Evolutionary conservation across 2,888 invertebrate species (phyloP).

Genomic region (Philereme transversata): DNA sequence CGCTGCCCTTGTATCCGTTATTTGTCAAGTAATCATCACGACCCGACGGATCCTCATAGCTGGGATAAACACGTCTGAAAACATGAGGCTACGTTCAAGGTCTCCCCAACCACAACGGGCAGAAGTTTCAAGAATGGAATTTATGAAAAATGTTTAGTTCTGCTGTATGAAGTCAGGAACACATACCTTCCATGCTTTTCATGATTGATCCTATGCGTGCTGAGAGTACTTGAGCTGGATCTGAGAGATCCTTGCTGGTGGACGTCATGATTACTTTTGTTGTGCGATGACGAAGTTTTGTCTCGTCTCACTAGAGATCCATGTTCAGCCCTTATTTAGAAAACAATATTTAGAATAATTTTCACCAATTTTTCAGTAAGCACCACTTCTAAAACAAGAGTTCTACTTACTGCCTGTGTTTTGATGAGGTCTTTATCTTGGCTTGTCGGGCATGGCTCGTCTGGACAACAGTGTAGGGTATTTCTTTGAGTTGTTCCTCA

Average conservation of each 20-base stretch:
- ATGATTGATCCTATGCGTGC: slow-evolving; percentile 80
- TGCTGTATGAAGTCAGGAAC: not conserved
- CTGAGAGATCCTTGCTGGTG: slow-evolving; percentile 83
- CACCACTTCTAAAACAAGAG: not conserved
- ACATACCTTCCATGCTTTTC: slow-evolving; percentile 76
- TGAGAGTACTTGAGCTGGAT: slow-evolving; percentile 84
- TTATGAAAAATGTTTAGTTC: not conserved
- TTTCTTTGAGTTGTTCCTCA: slow-evolving; percentile 93
- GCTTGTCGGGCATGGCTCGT: slow-evolving; percentile 86
- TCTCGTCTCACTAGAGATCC: slow-evolving; percentile 75
- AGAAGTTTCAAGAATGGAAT: slow-evolving; percentile 5
- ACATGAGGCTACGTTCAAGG: slow-evolving; percentile 42
- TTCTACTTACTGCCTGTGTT: slow-evolving; percentile 68
- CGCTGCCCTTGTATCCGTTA: slow-evolving; percentile 73
- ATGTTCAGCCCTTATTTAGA: slow-evolving; percentile 61
- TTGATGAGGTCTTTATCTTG: slow-evolving; percentile 78
- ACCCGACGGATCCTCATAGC: slow-evolving; percentile 66
- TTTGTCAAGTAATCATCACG: slow-evolving; percentile 74
- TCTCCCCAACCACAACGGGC: slow-evolving; percentile 35
- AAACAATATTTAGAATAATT: not conserved
- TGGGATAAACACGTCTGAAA: slow-evolving; percentile 75
- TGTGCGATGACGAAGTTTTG: slow-evolving; percentile 65
- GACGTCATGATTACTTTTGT: slow-evolving; percentile 65
- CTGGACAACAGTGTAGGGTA: slow-evolving; percentile 94
- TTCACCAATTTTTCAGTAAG: not conserved